These are phyloP conservation scores for Montipora sp. DNA, from an alignment of 64 coral and sea anemone genomes.

Conservation along the genomic window DNA sequence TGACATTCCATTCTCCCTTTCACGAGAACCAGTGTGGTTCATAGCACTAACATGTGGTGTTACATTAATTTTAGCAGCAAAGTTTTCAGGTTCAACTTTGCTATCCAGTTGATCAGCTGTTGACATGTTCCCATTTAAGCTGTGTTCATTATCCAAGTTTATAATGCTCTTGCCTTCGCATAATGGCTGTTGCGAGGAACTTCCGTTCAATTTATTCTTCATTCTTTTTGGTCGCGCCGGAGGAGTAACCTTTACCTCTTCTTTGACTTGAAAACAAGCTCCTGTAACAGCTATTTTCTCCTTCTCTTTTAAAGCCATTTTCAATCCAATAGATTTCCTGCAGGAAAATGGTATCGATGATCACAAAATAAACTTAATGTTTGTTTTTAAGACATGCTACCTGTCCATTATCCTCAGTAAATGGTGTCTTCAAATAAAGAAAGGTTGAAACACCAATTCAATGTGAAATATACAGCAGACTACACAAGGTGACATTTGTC, in stretches of 20 bases:
- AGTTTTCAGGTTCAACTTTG: background rate
- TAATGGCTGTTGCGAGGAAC: background rate
- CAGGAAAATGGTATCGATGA: background rate
- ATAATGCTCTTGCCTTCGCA: background rate
- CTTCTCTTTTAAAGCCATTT: background rate
- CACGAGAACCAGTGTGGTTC: background rate
- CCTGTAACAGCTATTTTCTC: background rate
- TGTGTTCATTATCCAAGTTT: background rate
- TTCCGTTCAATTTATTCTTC: background rate
- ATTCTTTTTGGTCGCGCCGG: constrained; percentile 35
- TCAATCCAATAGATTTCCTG: background rate
- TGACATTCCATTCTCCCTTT: constrained; percentile 11
- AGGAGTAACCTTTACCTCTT: constrained; percentile 38
- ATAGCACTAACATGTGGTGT: background rate
- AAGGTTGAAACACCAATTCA: background rate
- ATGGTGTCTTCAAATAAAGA: background rate
- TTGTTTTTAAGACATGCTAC: background rate
- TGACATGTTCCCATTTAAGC: background rate
- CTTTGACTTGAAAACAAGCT: background rate
- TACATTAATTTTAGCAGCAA: background rate
- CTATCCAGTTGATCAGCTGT: background rate
- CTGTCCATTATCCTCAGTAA: background rate
- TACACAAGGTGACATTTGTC: background rate
- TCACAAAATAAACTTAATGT: background rate
- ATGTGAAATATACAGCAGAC: background rate